Conservation (phyloP, 2,113 vertebrate species). For the Candoia aspera region DNA sequence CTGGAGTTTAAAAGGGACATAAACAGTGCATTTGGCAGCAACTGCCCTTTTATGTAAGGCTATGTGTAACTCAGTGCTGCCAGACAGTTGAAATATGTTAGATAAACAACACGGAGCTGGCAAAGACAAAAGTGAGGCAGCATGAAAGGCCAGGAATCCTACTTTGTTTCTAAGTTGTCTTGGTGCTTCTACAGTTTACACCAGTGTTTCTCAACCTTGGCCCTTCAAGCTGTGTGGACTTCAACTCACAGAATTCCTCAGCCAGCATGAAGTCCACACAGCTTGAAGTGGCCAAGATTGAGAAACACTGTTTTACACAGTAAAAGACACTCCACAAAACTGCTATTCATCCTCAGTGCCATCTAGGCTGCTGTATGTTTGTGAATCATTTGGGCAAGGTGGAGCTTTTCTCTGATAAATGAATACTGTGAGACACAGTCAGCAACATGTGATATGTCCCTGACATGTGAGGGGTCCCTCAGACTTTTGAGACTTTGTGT, state of each 20-base stretch:
- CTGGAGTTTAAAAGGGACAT: not conserved
- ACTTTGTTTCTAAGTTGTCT: not conserved
- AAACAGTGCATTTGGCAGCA: conserved; percentile 10
- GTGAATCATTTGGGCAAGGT: not conserved
- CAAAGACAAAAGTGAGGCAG: not conserved
- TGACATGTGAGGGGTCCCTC: not conserved
- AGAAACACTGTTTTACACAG: too few relatives aligned
- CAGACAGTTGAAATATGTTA: not conserved
- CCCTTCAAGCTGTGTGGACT: too few relatives aligned
- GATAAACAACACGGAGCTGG: not conserved
- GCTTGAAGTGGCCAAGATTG: too few relatives aligned
- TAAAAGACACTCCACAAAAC: not conserved
- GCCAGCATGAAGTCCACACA: too few relatives aligned
- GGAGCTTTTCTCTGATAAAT: not conserved
- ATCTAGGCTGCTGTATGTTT: not conserved
- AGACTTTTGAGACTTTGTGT: not conserved
- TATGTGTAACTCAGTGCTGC: not conserved
- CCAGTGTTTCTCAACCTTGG: not conserved
- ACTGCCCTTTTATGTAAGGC: conserved; percentile 13
- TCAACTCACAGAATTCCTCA: too few relatives aligned
- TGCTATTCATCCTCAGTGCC: not conserved
- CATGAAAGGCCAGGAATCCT: not conserved
- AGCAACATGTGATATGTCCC: not conserved
- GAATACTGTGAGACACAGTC: not conserved
- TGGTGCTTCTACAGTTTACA: not conserved